Evolutionary conservation across 2,888 invertebrate genomes (phyloP).

Genomic region (Hedya salicella): DNA sequence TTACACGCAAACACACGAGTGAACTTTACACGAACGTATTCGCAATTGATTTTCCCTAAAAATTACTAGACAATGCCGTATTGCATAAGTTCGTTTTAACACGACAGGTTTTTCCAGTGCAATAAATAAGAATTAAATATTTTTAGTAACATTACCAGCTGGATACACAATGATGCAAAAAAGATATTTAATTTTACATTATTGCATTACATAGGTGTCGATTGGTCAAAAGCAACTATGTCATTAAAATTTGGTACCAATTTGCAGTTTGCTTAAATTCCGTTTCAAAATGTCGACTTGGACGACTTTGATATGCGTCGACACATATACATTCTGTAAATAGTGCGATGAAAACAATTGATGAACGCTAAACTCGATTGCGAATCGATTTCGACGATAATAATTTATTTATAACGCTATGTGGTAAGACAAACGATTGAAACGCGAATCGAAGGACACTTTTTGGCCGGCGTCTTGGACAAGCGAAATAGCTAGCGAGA

Average conservation of each 20-base stretch:
- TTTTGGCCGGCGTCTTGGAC: constrained; percentile 51
- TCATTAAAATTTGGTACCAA: too few species aligned
- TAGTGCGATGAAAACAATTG: neutral
- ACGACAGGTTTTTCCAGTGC: neutral
- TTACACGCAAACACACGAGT: neutral
- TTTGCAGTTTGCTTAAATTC: too few species aligned
- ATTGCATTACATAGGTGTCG: too few species aligned
- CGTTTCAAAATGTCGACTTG: too few species aligned
- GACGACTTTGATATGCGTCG: too few species aligned
- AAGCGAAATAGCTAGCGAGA: constrained; percentile 41
- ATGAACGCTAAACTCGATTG: neutral
- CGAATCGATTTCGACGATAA: neutral
- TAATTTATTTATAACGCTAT: constrained; percentile 11
- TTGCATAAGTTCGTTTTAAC: neutral
- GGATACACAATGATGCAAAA: neutral
- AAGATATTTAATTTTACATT: neutral
- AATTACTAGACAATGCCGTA: too few species aligned
- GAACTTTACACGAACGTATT: neutral
- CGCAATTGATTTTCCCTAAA: neutral
- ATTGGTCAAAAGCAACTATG: too few species aligned
- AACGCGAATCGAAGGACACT: constrained; percentile 18
- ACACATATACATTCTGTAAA: too few species aligned
- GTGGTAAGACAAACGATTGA: constrained; percentile 27
- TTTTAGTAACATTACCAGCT: too few species aligned
- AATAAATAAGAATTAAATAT: neutral